Percentiles rank a stretch among this genome's conserved stretches.
Conservation (phyloP, 1,140 invertebrate genomes). For the Halictus rubicundus region DNA sequence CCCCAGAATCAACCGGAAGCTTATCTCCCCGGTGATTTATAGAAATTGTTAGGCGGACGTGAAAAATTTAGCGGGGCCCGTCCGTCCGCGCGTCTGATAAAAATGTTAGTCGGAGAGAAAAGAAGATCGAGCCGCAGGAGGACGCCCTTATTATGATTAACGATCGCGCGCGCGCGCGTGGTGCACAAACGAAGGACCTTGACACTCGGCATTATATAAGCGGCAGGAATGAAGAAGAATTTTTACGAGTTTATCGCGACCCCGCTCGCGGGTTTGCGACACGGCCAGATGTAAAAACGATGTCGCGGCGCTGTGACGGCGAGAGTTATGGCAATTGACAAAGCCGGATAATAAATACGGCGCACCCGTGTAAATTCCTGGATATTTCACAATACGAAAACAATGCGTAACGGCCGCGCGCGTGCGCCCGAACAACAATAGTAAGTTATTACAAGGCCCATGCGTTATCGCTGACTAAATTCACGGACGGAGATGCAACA, state of each 20-base stretch:
- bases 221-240: constrained; percentile 34
- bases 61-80: not conserved
- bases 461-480: constrained; percentile 7
- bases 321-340: constrained; percentile 44
- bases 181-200: constrained; percentile 31
- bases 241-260: constrained; percentile 48
- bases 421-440: not conserved
- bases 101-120: not conserved
- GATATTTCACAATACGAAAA: constrained; percentile 49
- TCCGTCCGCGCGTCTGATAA: not conserved
- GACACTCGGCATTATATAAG: constrained; percentile 36
- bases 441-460: not conserved
- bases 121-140: constrained; percentile 7
- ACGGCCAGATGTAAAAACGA: constrained; percentile 38
- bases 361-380: constrained; percentile 55
- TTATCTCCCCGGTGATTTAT: constrained; percentile 8
- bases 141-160: constrained; percentile 35
- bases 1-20: not conserved
- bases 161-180: constrained; percentile 24
- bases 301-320: constrained; percentile 30
- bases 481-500: not conserved
- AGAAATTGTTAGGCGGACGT: not conserved
- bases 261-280: not conserved
- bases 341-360: constrained; percentile 43
- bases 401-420: constrained; percentile 6